Conservation (phyloP, 1,140 invertebrate genomes). For the Lasioglossum albipes region DNA sequence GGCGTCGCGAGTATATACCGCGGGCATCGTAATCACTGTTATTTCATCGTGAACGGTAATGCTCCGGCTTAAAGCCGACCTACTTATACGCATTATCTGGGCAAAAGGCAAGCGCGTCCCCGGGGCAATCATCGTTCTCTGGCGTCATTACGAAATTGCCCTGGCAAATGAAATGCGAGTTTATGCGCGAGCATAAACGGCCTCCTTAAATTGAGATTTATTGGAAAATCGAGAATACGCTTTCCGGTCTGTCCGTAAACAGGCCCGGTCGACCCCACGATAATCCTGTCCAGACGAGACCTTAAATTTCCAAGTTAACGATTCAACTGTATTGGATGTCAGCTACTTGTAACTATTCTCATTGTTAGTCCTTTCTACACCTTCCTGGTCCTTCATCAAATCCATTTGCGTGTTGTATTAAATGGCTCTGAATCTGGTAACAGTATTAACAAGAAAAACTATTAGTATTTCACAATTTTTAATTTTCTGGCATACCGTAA, state of each 20-base stretch:
- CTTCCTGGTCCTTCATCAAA: too few relatives aligned
- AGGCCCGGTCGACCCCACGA: too few relatives aligned
- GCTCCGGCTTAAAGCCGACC: conserved; percentile 72
- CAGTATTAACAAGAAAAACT: too few relatives aligned
- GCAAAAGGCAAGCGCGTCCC: conserved; percentile 59
- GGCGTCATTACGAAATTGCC: conserved; percentile 77
- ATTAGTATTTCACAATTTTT: too few relatives aligned
- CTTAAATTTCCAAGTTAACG: too few relatives aligned
- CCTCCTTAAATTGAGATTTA: conserved; percentile 69
- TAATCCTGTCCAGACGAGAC: too few relatives aligned
- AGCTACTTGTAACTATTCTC: too few relatives aligned
- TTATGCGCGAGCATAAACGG: conserved; percentile 41
- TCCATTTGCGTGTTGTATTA: too few relatives aligned
- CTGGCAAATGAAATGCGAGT: conserved; percentile 74
- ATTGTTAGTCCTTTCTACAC: too few relatives aligned
- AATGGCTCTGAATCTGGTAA: too few relatives aligned
- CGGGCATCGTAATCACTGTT: conserved; percentile 75
- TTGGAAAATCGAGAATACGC: conserved; percentile 64
- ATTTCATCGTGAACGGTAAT: conserved; percentile 77
- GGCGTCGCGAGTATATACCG: conserved; percentile 65
- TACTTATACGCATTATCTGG: conserved; percentile 75
- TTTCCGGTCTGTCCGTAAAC: conserved; percentile 23
- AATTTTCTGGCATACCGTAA: too few relatives aligned
- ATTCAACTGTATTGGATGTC: too few relatives aligned
- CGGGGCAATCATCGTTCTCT: conserved; percentile 71